A percentile compares a stretch with the other conserved stretches of the same genome.
Conservation (phyloP, 2,113 vertebrate species). For the Gnathonemus longibarbis region DNA sequence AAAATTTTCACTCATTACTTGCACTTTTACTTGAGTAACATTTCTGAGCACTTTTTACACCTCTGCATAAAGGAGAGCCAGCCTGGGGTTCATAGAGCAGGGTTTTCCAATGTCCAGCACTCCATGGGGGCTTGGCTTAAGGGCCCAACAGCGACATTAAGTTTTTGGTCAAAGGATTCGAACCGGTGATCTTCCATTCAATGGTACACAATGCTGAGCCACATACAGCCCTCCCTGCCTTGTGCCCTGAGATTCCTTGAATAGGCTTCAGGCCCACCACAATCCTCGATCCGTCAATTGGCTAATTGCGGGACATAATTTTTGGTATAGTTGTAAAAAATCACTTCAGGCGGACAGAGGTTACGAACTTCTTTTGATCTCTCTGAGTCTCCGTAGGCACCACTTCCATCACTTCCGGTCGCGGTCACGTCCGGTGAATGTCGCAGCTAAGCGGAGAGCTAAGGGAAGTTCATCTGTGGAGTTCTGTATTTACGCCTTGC, state of each 20-base stretch:
- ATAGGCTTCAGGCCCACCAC: neutral
- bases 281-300: neutral
- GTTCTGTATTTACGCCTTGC: constrained; percentile 14
- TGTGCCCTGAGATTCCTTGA: neutral
- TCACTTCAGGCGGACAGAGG: neutral
- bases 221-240: neutral
- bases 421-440: constrained; percentile 10
- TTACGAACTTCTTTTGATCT: neutral
- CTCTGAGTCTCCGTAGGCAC: neutral
- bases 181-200: neutral
- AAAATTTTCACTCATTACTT: too few relatives aligned
- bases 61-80: neutral
- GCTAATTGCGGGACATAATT: neutral
- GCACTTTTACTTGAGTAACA: too few relatives aligned
- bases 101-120: neutral
- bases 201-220: neutral
- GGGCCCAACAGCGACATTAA: neutral
- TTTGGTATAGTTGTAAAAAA: neutral
- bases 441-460: neutral
- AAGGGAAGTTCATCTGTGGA: constrained; percentile 6
- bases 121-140: neutral
- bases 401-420: neutral
- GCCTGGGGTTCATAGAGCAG: neutral
- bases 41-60: too few relatives aligned
- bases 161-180: neutral